Evolutionary conservation across 2,113 vertebrate genomes (phyloP), one percentile per base, ranked within the genome.

Genomic region (Istiophorus platypterus): DNA sequence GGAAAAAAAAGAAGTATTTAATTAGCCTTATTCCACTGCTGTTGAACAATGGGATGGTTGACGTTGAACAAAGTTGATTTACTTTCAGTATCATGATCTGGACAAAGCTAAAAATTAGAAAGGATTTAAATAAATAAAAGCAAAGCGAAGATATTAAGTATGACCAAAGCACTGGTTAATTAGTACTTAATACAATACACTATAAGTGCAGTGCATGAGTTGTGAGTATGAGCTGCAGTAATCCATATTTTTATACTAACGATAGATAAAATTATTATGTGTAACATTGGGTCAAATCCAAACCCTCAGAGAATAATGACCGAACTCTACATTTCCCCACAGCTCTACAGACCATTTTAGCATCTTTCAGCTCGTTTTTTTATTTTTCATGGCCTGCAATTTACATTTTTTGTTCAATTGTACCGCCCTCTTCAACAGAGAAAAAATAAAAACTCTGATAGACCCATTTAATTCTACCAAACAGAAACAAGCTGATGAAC

Each of bases 21-120:
- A 80, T 74, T 65, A 52, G 67, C 63, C 15, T 41, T 27, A 68
- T 54, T 66, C 42, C 41, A 29, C 17, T 42, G 51, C 24, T 47
- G n/a, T 37, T 54, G 41, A 47, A 41, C 45, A 66, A 20, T 45
- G 45, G 20, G 37, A 34, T 0, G 2, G 52, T 47, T 45, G 17
- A 22, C 3, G 62, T 31, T 2, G 1, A 39, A 29, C 57, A 61
- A 2, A 7, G 37, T 5, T 57, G 37, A 71, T 69, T 70, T 45
- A 68, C 52, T 66, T 78, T 39, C 57, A 81, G 20, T 31, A 56
- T 41, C 7, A 20, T 61, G 31, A 76, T 24, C 18, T 41, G 45
- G 56, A 39, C 62, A 26, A 17, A 56, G 51, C 0, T 18, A 11
- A 13, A 69, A 17, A 71, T 71, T 8, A 63, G 1, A 4, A 42